phyloP scores from a whole-genome alignment of 2,888 invertebrate species.

The Serrognathus titanus region DNA sequence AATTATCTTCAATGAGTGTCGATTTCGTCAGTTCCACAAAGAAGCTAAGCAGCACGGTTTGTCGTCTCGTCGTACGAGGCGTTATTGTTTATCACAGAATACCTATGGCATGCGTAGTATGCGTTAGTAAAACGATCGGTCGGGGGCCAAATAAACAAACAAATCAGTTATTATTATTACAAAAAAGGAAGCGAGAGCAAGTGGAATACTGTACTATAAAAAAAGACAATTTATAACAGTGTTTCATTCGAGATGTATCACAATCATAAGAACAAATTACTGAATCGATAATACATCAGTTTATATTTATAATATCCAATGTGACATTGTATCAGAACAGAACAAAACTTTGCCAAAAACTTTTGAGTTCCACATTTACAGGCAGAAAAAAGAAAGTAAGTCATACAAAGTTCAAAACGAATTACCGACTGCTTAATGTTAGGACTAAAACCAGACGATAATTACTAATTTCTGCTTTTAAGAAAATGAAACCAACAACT shows the following conservation, averaged over 20 bases:
- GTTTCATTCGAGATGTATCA: not conserved
- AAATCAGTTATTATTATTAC: not conserved
- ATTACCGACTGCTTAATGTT: too few species aligned
- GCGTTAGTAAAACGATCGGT: too few species aligned
- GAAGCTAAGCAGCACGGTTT: conserved; percentile 14
- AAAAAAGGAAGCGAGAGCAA: not conserved
- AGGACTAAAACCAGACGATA: too few species aligned
- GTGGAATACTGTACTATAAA: too few species aligned
- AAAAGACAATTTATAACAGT: not conserved
- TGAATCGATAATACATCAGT: not conserved
- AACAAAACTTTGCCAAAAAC: too few species aligned
- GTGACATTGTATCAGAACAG: not conserved
- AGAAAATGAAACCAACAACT: too few species aligned
- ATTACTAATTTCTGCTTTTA: too few species aligned
- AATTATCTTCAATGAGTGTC: conserved; percentile 22
- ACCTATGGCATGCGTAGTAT: conserved; percentile 27
- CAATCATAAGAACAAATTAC: not conserved
- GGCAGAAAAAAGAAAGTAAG: too few species aligned
- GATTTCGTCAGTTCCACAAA: conserved; percentile 19
- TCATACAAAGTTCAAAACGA: too few species aligned
- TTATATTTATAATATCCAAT: not conserved
- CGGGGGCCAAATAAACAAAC: too few species aligned
- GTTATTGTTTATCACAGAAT: conserved; percentile 31
- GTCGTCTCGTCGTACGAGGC: too few species aligned
- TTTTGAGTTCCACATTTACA: too few species aligned